Conservation (phyloP, 2,113 vertebrate genomes). For the Elgaria multicarinata region DNA sequence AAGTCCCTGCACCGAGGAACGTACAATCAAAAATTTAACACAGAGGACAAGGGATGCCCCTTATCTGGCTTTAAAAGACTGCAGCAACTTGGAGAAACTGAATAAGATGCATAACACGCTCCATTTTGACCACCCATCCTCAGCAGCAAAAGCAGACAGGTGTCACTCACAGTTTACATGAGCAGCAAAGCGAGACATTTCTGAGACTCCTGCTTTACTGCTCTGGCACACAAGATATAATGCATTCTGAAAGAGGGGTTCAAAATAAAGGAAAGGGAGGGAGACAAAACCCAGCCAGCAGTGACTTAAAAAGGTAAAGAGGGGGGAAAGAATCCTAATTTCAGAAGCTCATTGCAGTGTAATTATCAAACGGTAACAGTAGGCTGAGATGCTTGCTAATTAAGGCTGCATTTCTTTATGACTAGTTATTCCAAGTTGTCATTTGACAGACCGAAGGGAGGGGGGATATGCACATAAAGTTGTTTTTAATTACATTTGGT, state of each 20-base stretch:
- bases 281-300: slow-evolving; percentile 10
- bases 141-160: slow-evolving; percentile 6
- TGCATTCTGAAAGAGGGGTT: slow-evolving; percentile 27
- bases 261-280: neutral
- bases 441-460: slow-evolving; percentile 72
- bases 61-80: neutral
- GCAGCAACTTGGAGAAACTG: neutral
- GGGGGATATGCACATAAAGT: slow-evolving; percentile 69
- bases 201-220: neutral
- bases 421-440: slow-evolving; percentile 75
- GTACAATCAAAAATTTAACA: neutral
- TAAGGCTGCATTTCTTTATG: slow-evolving; percentile 75
- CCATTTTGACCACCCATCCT: slow-evolving; percentile 13
- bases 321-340: slow-evolving; percentile 49
- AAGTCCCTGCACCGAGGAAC: neutral
- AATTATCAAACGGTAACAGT: slow-evolving; percentile 72
- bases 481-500: slow-evolving; percentile 89
- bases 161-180: slow-evolving; percentile 43
- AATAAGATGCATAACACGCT: rapidly evolving
- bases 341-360: slow-evolving; percentile 70
- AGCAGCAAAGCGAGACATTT: neutral
- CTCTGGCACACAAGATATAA: neutral
- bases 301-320: slow-evolving; percentile 23
- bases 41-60: neutral
- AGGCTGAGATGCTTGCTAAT: slow-evolving; percentile 75